Base-by-base conservation (phyloP, 2,888 invertebrate genomes). In the Xanthorhoe designata region DNA sequence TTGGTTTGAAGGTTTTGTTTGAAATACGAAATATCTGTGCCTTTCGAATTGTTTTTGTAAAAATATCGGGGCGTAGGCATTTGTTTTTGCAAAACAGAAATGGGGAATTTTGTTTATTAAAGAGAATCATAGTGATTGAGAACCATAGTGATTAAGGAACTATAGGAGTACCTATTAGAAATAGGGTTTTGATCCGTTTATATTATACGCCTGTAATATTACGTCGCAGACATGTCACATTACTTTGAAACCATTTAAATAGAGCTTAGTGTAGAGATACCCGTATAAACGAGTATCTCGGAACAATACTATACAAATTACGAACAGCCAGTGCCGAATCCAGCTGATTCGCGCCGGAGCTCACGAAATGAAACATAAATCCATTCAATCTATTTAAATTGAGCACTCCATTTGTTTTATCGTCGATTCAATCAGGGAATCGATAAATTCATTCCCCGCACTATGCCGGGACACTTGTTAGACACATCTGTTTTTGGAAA, bases 331-430 rank as follows among this genome's bases (percentile, higher is more conserved):
- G 58, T 64, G 71, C 67, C 60, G 75, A 72, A 75, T 83, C 75
- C 78, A 65, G 72, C 74, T 78, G 79, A 83, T 82, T 83, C 83
- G 80, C 77, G 76, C 77, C 72, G 81, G 80, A 84, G 83, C 86
- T 84, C 85, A 82, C 84, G 81, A 85, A 90, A 89, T 89, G 85
- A 87, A 89, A 91, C 87, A 90, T 85, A 90, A 91, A 91, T 92
- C 90, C 84, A 84, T 90, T 89, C 89, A 89, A 91, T 91, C 87
- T 90, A 88, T 90, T 91, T 89, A 90, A 91, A 91, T 89, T 89
- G 90, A 88, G 81, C 85, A 85, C 85, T 87, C 88, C 86, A 89
- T 91, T 91, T 90, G 90, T 91, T 91, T 90, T 89, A 90, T 90
- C 87, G 88, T 78, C 81, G 80, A 86, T 86, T 85, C 89, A 88